Base-by-base conservation (phyloP, 2,113 vertebrate genomes). In the Physeter macrocephalus region DNA sequence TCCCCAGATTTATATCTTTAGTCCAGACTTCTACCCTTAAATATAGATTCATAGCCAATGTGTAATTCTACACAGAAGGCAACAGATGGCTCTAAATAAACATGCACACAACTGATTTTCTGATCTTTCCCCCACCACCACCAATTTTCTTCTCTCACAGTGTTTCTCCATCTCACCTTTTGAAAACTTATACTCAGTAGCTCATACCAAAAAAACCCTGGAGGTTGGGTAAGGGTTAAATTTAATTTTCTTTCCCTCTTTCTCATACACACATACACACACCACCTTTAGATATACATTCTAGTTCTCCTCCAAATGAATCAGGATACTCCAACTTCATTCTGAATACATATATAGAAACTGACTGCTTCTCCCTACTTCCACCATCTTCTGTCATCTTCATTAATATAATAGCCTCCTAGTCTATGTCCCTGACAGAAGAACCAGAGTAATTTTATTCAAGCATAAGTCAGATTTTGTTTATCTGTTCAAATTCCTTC, bases 141-240 rank as follows among this genome's bases (percentile, higher is more conserved):
- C 1, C 13, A 31, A 17, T 31, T 71, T 71, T 80, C 20, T 74
- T 62, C 23, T 66, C 52, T 75, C 41, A 23, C 49, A 23, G 7
- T 57, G 59, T 92, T 87, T 69, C 8, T 39, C 8, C 2, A 11
- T 62, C 6, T 49, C 31, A 86, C 14, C 20, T 78, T 93, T 46
- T 25, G 7, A 80, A 80, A 80, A 39, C 21, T 18, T 69, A 43
- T 12, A 54, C 23, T 71, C 36, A n/a, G 23, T 93, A 59, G 20
- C 61, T 93, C 6, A 75, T 9, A 67, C 31, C 6, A 9, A 83
- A 62, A 80, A 67, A 15, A 49, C 31, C 7, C 11, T 88, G n/a
- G 23, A 27, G 62, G 1, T 46, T 67, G 0, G 9, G 21, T 39
- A 2, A 2, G 11, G 27, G 2, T 31, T 67, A 20, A 9, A 29